Conservation (phyloP, 2,888 invertebrate genomes). For the Bellardia pandia region DNA sequence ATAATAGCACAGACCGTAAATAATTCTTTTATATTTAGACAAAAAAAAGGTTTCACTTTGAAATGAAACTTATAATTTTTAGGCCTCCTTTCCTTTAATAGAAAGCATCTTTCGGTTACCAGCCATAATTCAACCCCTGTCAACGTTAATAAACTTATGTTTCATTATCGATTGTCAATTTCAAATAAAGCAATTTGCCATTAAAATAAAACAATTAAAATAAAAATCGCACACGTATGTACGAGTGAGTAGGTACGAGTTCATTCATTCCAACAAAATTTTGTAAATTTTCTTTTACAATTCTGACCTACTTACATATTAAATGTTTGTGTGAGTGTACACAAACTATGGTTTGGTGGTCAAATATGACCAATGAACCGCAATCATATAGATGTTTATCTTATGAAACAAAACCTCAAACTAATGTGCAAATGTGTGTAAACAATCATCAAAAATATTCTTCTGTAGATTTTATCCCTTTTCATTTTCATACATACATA, state of each 20-base stretch:
- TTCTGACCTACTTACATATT: conserved; percentile 57
- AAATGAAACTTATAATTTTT: not conserved
- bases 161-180: conserved; percentile 36
- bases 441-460: conserved; percentile 43
- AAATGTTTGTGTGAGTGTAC: not conserved
- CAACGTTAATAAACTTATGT: not conserved
- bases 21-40: not conserved
- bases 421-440: conserved; percentile 29
- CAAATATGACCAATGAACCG: conserved; percentile 58
- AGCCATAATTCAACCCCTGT: conserved; percentile 37
- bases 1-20: conserved; percentile 8
- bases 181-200: conserved; percentile 45
- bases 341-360: conserved; percentile 48
- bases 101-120: not conserved
- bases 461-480: conserved; percentile 44
- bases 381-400: conserved; percentile 62
- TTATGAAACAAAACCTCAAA: not conserved
- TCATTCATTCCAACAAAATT: not conserved
- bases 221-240: not conserved
- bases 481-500: not conserved
- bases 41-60: conserved; percentile 16
- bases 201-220: conserved; percentile 35
- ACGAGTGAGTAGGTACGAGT: no score
- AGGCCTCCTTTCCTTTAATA: conserved; percentile 2
- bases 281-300: conserved; percentile 26